A percentile compares a stretch with the other conserved stretches of the same genome.
These are phyloP conservation scores for Sebastes nivosus DNA, from an alignment of 2,797 vertebrate genomes.

Conservation along the genomic window DNA sequence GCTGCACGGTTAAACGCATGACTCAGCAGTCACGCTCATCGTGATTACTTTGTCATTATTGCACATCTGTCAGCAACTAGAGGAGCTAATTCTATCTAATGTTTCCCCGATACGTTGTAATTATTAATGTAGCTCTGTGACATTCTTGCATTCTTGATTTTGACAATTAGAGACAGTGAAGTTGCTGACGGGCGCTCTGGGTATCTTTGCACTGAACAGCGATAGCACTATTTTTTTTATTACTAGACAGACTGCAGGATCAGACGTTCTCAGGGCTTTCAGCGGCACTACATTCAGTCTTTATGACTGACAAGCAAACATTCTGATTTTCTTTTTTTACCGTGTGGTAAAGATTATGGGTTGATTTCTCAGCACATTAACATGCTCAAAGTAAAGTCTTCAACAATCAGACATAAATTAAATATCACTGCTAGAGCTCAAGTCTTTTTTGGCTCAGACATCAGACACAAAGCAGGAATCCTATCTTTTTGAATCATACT, in stretches of 20 bases:
- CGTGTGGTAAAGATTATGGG: neutral
- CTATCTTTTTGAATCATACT: neutral
- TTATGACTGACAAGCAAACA: neutral
- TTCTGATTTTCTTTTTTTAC: neutral
- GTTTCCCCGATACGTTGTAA: constrained; percentile 41
- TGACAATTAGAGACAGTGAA: constrained; percentile 7
- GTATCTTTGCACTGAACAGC: constrained; percentile 2
- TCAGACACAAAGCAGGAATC: neutral
- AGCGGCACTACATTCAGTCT: neutral
- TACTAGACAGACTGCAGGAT: constrained; percentile 11
- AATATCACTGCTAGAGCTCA: neutral
- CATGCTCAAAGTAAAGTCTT: neutral
- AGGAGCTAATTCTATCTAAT: constrained; percentile 29
- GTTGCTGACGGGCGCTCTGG: constrained; percentile 18
- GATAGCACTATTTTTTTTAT: constrained; percentile 29
- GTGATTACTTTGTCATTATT: constrained; percentile 37
- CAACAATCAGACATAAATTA: neutral
- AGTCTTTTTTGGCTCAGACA: neutral
- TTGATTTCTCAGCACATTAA: neutral
- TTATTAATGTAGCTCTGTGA: constrained; percentile 45
- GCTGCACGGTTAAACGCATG: neutral
- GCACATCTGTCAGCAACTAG: constrained; percentile 44
- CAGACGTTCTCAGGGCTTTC: constrained; percentile 3
- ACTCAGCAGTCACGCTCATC: constrained; percentile 15
- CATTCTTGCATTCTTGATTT: constrained; percentile 26